These are phyloP conservation scores for Dione juno DNA, from an alignment of 2,888 invertebrate species.

Conservation along the genomic window DNA sequence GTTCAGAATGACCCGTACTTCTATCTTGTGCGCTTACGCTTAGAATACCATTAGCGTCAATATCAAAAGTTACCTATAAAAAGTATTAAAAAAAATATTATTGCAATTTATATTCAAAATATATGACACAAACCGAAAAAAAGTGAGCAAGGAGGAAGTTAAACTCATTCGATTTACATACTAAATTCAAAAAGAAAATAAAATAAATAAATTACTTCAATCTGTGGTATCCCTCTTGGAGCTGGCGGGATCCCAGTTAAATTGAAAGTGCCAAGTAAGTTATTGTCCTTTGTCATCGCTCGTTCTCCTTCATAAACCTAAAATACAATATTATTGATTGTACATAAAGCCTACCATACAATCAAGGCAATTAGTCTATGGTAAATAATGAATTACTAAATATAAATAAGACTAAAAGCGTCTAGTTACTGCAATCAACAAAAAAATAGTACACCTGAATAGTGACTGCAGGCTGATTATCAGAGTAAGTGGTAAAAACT, in stretches of 20 bases:
- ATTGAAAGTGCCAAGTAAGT: slow-evolving; percentile 91
- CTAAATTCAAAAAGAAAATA: not conserved
- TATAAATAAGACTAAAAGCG: no score
- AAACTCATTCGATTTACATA: not conserved
- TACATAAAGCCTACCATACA: not conserved
- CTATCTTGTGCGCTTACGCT: slow-evolving; percentile 91
- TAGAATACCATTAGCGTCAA: slow-evolving; percentile 95
- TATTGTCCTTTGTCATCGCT: slow-evolving; percentile 96
- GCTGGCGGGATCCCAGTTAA: slow-evolving; percentile 93
- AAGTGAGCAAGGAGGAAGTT: no score
- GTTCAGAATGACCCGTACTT: slow-evolving; percentile 90
- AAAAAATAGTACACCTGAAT: slow-evolving; percentile 83
- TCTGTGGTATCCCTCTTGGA: slow-evolving; percentile 90
- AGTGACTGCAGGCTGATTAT: slow-evolving; percentile 95
- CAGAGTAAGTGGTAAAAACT: slow-evolving; percentile 94
- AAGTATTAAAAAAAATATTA: not conserved
- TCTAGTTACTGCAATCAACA: not conserved
- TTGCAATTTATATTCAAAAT: no score
- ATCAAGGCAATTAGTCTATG: not conserved
- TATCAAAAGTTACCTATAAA: slow-evolving; percentile 90
- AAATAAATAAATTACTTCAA: slow-evolving; percentile 70
- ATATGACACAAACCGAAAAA: no score
- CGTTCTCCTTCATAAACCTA: slow-evolving; percentile 93
- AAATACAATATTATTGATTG: not conserved
- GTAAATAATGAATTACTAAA: no score